Evolutionary conservation across 2,797 vertebrate genomes (phyloP).

Genomic region (Geotrypetes seraphini): DNA sequence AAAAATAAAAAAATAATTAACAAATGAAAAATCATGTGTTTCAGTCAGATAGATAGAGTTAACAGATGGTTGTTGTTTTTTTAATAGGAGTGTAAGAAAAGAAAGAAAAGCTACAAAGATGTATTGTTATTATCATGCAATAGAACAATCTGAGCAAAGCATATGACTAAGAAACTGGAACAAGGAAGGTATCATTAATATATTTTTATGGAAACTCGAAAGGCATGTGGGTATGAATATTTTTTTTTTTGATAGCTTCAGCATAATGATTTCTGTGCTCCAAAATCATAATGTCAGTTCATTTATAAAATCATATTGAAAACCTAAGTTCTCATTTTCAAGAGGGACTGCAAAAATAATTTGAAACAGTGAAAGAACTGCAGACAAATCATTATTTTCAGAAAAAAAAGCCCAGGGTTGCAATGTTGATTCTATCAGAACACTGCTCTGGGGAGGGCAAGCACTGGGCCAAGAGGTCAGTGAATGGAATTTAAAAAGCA

Average conservation of each 20-base stretch:
- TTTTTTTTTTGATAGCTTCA: constrained; percentile 15
- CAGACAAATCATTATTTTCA: constrained; percentile 3
- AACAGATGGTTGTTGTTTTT: too few relatives aligned
- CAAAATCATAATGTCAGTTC: constrained; percentile 13
- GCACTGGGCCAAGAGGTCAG: background rate
- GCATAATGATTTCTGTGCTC: background rate
- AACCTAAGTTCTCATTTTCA: constrained; percentile 17
- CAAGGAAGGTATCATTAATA: too few relatives aligned
- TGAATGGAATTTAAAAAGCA: constrained; percentile 13
- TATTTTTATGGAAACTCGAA: too few relatives aligned
- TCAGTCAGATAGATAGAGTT: too few relatives aligned
- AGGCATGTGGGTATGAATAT: too few relatives aligned
- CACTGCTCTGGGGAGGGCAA: background rate
- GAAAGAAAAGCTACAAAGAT: too few relatives aligned
- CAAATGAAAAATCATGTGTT: too few relatives aligned
- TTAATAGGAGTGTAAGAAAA: too few relatives aligned
- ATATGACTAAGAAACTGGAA: too few relatives aligned
- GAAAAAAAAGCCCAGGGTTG: background rate
- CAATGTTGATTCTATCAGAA: constrained; percentile 3
- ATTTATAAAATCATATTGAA: constrained; percentile 14
- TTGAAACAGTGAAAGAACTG: constrained; percentile 21
- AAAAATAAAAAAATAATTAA: too few relatives aligned
- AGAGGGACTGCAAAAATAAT: constrained; percentile 21
- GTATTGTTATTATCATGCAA: too few relatives aligned
- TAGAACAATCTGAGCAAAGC: too few relatives aligned